Conservation (phyloP, 1,140 invertebrate species). For the Monomorium pharaonis region DNA sequence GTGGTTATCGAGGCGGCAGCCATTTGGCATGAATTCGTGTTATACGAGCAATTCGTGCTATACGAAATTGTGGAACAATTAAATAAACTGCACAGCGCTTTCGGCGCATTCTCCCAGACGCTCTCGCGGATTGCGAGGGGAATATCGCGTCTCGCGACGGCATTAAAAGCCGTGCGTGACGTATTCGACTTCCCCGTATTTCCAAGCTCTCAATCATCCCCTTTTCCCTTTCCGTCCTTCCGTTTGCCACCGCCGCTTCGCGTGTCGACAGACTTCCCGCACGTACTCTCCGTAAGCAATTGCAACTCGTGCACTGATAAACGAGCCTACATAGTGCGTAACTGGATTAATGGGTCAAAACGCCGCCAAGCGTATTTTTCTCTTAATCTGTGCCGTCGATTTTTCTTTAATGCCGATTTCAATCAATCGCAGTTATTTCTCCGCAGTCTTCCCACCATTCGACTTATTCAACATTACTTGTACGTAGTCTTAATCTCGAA, state of each 20-base stretch:
- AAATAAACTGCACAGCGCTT: slow-evolving; percentile 46
- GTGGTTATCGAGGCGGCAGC: slow-evolving; percentile 22
- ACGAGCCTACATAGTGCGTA: slow-evolving; percentile 2
- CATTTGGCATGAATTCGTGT: slow-evolving; percentile 34
- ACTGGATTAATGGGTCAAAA: slow-evolving; percentile 26
- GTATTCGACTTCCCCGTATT: slow-evolving; percentile 46
- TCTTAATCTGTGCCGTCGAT: not conserved
- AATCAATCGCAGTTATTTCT: not conserved
- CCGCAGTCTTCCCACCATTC: not conserved
- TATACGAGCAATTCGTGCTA: not conserved
- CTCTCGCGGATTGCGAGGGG: not conserved
- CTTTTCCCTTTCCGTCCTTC: not conserved
- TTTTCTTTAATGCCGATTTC: not conserved
- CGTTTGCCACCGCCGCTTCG: not conserved
- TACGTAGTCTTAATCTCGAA: not conserved
- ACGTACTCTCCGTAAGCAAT: slow-evolving; percentile 11
- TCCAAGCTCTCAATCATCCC: slow-evolving; percentile 28
- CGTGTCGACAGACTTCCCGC: not conserved
- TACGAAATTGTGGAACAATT: slow-evolving; percentile 44
- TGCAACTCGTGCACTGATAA: slow-evolving; percentile 38
- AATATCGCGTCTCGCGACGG: slow-evolving; percentile 31
- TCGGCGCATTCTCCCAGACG: not conserved
- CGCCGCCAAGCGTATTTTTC: not conserved
- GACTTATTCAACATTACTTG: not conserved
- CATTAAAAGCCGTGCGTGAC: slow-evolving; percentile 50